Evolutionary conservation across 1,140 invertebrate species (phyloP).

Genomic region (Oryzaephilus surinamensis): DNA sequence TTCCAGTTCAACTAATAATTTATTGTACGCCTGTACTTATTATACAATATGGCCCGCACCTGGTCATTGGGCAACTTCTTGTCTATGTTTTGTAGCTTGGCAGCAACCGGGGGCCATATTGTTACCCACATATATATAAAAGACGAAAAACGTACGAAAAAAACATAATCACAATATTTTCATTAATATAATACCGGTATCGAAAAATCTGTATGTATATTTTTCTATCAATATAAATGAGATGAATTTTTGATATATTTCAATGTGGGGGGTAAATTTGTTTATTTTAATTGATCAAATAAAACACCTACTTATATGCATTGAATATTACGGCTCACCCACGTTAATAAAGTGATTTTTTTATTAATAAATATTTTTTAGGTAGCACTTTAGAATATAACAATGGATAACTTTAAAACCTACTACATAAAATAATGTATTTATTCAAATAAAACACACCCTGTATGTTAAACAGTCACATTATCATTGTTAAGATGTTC

Average conservation of each 20-base stretch:
- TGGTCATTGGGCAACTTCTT: constrained; percentile 23
- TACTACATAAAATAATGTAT: constrained; percentile 25
- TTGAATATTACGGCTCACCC: too few relatives aligned
- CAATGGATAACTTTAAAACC: constrained; percentile 25
- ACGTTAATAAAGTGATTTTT: too few relatives aligned
- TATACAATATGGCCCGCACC: constrained; percentile 29
- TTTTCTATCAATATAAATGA: too few relatives aligned
- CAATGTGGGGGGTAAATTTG: too few relatives aligned
- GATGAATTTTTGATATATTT: too few relatives aligned
- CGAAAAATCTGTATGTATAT: too few relatives aligned
- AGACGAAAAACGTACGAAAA: constrained; percentile 17
- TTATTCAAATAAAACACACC: constrained; percentile 31
- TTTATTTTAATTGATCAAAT: too few relatives aligned
- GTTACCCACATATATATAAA: too few relatives aligned
- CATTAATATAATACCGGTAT: too few relatives aligned
- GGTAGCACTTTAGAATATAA: constrained; percentile 28
- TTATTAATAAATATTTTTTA: constrained; percentile 28
- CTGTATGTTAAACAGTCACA: too few relatives aligned
- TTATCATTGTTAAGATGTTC: too few relatives aligned
- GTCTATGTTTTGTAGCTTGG: constrained; percentile 17
- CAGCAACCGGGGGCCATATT: constrained; percentile 23
- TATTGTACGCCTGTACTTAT: constrained; percentile 25
- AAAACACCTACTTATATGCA: too few relatives aligned
- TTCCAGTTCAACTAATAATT: constrained; percentile 20
- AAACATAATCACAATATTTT: constrained; percentile 18